Percentiles rank a stretch among this genome's conserved stretches.
phyloP scores from a whole-genome alignment of 2,113 vertebrate genomes.

The Trichomycterus rosablanca region DNA sequence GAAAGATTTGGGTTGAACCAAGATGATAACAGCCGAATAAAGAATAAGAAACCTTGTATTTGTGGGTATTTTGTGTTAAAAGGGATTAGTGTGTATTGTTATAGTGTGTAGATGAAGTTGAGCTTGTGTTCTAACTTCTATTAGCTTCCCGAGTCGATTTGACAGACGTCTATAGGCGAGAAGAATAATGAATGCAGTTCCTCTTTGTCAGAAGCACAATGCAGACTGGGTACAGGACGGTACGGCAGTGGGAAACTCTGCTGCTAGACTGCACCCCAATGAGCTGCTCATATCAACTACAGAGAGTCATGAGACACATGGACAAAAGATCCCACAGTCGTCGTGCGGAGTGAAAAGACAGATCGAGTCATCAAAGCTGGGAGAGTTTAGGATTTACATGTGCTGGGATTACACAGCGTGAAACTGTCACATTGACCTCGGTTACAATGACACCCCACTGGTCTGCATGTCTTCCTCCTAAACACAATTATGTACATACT shows the following conservation, averaged over 20 bases:
- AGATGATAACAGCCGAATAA: no score
- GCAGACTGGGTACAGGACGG: constrained; percentile 56
- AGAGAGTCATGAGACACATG: constrained; percentile 58
- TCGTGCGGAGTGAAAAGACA: constrained; percentile 47
- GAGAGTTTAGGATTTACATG: not conserved
- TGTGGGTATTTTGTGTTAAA: no score
- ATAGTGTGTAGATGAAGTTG: not conserved
- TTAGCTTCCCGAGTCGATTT: constrained; percentile 53
- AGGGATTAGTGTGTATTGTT: not conserved
- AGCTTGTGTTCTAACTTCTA: constrained; percentile 26
- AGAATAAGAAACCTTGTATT: not conserved
- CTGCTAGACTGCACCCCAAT: constrained; percentile 64
- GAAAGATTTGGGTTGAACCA: no score
- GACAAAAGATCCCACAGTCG: constrained; percentile 66
- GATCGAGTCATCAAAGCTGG: not conserved
- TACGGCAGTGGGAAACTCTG: constrained; percentile 59
- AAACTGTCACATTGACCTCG: constrained; percentile 17
- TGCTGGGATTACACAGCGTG: constrained; percentile 22
- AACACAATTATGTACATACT: not conserved
- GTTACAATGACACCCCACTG: constrained; percentile 16
- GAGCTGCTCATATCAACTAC: constrained; percentile 62
- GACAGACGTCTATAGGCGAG: constrained; percentile 42
- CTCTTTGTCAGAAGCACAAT: constrained; percentile 64
- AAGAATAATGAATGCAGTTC: constrained; percentile 68
- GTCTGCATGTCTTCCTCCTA: not conserved